phyloP scores from a whole-genome alignment of 2,797 vertebrate genomes.

The Salmo trutta region DNA sequence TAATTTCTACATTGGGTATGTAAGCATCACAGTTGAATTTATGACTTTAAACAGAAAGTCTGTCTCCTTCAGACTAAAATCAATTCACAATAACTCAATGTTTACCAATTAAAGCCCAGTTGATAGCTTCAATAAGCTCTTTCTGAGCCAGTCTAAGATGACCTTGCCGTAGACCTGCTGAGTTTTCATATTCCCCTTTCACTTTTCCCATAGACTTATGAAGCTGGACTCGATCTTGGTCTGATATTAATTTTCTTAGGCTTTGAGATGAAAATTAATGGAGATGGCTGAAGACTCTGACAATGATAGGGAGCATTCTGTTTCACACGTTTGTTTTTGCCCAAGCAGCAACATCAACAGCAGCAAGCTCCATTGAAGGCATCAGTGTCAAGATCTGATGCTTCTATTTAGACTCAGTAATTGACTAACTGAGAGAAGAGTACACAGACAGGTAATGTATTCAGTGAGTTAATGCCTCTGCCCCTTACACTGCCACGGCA shows the following conservation, averaged over 20 bases:
- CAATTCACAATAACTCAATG: slow-evolving; percentile 17
- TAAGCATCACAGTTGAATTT: neutral
- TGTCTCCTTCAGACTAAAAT: slow-evolving; percentile 21
- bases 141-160: neutral
- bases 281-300: neutral
- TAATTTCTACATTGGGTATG: neutral
- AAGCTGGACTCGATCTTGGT: neutral
- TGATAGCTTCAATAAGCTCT: neutral
- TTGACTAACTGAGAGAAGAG: slow-evolving; percentile 67
- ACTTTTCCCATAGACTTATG: slow-evolving; percentile 5
- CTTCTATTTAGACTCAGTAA: slow-evolving; percentile 63
- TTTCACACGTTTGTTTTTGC: slow-evolving; percentile 10
- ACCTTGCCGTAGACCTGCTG: slow-evolving; percentile 12
- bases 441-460: slow-evolving; percentile 59
- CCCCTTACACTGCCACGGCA: slow-evolving; percentile 50
- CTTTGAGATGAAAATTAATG: slow-evolving; percentile 13
- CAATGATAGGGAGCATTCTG: slow-evolving; percentile 12
- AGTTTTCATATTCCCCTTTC: neutral
- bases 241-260: slow-evolving; percentile 16
- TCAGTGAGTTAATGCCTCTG: slow-evolving; percentile 58
- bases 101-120: slow-evolving; percentile 23
- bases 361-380: slow-evolving; percentile 29
- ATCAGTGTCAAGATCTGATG: slow-evolving; percentile 52
- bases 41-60: neutral
- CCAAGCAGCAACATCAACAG: slow-evolving; percentile 26